These are phyloP conservation scores for Argynnis bischoffii DNA, from an alignment of 2,888 invertebrate species.

Conservation along the genomic window DNA sequence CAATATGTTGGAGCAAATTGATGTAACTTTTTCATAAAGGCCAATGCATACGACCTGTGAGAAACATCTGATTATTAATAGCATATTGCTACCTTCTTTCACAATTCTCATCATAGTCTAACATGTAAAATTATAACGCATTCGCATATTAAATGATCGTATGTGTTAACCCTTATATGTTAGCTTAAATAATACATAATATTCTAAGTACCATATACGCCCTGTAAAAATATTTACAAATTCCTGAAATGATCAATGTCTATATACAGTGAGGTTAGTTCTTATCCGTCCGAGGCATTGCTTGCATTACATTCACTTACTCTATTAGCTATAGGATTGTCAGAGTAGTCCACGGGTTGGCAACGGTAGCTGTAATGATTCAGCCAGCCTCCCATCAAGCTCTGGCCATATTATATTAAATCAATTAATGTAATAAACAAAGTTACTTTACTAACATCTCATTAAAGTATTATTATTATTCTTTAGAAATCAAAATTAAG, in stretches of 20 bases:
- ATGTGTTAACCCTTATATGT: slow-evolving; percentile 24
- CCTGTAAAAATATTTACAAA: slow-evolving; percentile 49
- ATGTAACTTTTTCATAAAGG: slow-evolving; percentile 10
- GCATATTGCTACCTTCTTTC: neutral
- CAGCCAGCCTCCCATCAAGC: slow-evolving; percentile 95
- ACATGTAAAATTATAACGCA: no score
- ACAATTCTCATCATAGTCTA: neutral
- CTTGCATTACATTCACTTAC: slow-evolving; percentile 83
- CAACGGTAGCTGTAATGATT: slow-evolving; percentile 93
- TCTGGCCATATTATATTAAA: slow-evolving; percentile 81
- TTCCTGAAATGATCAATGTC: slow-evolving; percentile 57
- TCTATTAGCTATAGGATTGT: slow-evolving; percentile 90
- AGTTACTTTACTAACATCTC: neutral
- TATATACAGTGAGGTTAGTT: slow-evolving; percentile 78
- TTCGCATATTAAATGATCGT: neutral
- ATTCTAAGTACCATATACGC: slow-evolving; percentile 39
- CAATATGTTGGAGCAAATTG: slow-evolving; percentile 10
- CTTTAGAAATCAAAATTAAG: neutral
- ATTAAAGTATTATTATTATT: neutral
- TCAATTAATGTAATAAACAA: slow-evolving; percentile 44
- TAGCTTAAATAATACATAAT: slow-evolving; percentile 25
- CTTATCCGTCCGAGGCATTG: slow-evolving; percentile 45
- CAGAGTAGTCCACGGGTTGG: slow-evolving; percentile 94
- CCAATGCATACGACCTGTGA: slow-evolving; percentile 6
- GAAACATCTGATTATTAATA: neutral